These are phyloP conservation scores for Pristis pectinata DNA, from an alignment of 2,797 vertebrate genomes.

Conservation along the genomic window DNA sequence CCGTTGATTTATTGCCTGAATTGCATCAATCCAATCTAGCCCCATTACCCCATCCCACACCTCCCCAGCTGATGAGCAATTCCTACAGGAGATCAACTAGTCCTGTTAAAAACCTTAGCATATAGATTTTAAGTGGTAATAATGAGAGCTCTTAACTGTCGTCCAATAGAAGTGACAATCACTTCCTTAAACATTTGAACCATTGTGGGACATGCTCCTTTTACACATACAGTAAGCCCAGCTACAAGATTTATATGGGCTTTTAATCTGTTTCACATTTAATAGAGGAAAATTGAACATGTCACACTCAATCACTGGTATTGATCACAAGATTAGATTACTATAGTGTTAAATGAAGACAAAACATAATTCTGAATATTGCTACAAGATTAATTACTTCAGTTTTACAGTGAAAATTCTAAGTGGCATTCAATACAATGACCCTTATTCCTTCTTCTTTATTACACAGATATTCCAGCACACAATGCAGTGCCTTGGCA, in stretches of 20 bases:
- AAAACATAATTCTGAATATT: neutral
- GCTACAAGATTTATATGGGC: neutral
- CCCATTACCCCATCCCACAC: too few relatives aligned
- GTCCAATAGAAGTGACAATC: neutral
- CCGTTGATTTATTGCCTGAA: neutral
- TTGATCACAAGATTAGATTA: constrained; percentile 17
- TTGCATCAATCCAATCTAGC: too few relatives aligned
- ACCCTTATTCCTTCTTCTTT: neutral
- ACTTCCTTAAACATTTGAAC: neutral
- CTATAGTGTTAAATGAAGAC: neutral
- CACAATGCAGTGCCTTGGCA: neutral
- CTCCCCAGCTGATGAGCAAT: too few relatives aligned
- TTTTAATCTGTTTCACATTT: neutral
- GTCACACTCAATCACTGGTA: neutral
- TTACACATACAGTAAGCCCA: neutral
- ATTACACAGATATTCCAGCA: neutral
- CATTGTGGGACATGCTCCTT: neutral
- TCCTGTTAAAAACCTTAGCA: neutral
- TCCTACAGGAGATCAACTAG: neutral
- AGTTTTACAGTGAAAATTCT: neutral
- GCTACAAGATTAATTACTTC: neutral
- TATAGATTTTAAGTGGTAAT: neutral
- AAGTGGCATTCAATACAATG: neutral
- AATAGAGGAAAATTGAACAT: constrained; percentile 9
- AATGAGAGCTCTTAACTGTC: neutral